These are phyloP conservation scores for Apostichopus japonicus DNA, from an alignment of 35 echinoderm and acorn worm genomes.

Conservation along the genomic window DNA sequence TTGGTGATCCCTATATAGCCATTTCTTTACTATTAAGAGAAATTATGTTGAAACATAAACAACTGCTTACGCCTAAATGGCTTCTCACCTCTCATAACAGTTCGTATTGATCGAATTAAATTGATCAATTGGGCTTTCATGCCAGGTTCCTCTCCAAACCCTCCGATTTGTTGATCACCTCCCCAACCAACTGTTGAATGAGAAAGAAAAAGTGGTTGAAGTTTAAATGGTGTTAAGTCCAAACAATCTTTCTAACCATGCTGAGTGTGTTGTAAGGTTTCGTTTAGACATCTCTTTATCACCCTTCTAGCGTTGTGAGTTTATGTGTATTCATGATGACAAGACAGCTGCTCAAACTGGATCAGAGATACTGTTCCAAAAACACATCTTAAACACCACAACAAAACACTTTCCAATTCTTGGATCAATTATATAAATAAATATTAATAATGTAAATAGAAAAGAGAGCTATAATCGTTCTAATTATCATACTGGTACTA, in stretches of 20 bases:
- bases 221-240: not conserved
- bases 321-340: not conserved
- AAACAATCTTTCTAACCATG: not conserved
- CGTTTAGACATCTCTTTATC: not conserved
- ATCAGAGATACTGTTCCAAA: too few species aligned
- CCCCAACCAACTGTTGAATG: constrained; percentile 92
- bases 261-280: not conserved
- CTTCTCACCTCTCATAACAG: constrained; percentile 95
- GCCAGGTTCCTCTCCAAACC: constrained; percentile 98
- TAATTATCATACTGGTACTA: too few species aligned
- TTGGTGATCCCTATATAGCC: too few species aligned
- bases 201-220: constrained; percentile 9
- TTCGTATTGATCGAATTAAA: constrained; percentile 92
- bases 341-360: too few species aligned
- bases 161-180: constrained; percentile 82
- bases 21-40: too few species aligned
- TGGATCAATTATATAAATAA: too few species aligned
- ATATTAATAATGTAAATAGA: too few species aligned
- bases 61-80: too few species aligned
- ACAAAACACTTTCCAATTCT: too few species aligned
- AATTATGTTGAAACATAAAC: too few species aligned
- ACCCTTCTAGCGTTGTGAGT: not conserved
- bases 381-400: too few species aligned
- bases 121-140: constrained; percentile 98
- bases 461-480: too few species aligned